Conservation (phyloP, 2,888 invertebrate genomes). For the Nomada fucata region DNA sequence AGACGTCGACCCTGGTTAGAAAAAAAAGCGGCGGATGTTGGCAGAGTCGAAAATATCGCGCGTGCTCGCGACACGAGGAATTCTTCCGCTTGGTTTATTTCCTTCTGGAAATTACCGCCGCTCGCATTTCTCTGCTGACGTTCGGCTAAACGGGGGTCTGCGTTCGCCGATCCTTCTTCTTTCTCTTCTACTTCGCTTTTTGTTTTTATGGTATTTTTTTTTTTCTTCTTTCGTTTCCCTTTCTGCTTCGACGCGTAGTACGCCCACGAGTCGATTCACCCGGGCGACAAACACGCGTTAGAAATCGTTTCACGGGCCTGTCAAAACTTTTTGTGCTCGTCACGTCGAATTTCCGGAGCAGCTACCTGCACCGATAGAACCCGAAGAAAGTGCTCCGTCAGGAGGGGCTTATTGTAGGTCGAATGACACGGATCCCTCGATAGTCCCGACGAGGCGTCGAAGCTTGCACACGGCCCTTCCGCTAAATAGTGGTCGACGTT, state of each 20-base stretch:
- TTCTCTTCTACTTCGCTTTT: not conserved
- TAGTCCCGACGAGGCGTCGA: constrained; percentile 48
- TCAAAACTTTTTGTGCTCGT: constrained; percentile 45
- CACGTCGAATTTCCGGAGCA: constrained; percentile 20
- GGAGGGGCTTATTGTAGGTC: constrained; percentile 47
- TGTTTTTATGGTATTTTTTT: too few relatives aligned
- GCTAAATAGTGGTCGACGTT: constrained; percentile 23
- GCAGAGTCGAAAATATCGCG: constrained; percentile 79
- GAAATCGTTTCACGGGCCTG: constrained; percentile 42
- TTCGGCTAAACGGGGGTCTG: constrained; percentile 38
- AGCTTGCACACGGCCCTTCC: constrained; percentile 18
- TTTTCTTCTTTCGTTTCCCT: not conserved
- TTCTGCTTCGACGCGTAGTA: not conserved
- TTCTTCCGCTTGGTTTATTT: constrained; percentile 78
- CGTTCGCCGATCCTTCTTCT: not conserved
- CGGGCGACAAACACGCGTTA: constrained; percentile 45
- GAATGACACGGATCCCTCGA: constrained; percentile 45
- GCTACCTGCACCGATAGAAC: constrained; percentile 44
- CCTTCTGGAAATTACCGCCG: constrained; percentile 77
- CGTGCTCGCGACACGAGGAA: constrained; percentile 75
- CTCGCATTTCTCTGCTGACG: constrained; percentile 60
- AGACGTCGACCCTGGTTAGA: not conserved
- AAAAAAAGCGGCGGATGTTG: constrained; percentile 67
- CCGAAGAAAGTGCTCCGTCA: constrained; percentile 48
- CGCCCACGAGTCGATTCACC: constrained; percentile 33